Evolutionary conservation across 2,113 vertebrate genomes (phyloP).

Genomic region (Atractosteus spatula): DNA sequence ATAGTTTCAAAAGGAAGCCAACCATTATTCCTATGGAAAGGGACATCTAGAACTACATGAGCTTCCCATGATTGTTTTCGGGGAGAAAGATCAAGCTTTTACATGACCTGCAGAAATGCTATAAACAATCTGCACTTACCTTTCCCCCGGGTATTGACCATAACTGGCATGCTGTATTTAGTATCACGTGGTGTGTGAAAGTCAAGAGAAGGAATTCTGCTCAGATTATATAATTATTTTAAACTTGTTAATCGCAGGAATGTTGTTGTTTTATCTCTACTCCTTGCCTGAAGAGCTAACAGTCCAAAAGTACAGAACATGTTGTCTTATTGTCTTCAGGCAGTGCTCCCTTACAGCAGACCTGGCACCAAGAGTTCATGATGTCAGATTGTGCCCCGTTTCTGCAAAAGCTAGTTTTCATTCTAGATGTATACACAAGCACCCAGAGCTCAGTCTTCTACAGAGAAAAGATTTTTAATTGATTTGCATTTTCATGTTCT

Average conservation of each 20-base stretch:
- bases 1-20: slow-evolving; percentile 8
- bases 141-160: slow-evolving; percentile 11
- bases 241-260: no score
- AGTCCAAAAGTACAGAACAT: not conserved
- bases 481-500: not conserved
- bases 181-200: no score
- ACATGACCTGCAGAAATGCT: not conserved
- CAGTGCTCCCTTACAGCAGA: no score
- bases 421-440: not conserved
- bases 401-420: slow-evolving; percentile 23
- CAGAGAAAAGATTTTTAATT: not conserved
- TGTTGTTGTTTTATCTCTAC: not conserved
- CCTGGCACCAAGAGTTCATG: not conserved
- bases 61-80: slow-evolving; percentile 46
- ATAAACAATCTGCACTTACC: not conserved
- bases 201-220: no score
- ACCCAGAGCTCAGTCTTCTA: not conserved
- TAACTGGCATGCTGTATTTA: slow-evolving; percentile 7
- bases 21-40: not conserved
- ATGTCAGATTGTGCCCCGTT: slow-evolving; percentile 1
- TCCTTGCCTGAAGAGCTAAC: not conserved
- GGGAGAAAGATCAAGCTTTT: slow-evolving; percentile 10
- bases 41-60: slow-evolving; percentile 9
- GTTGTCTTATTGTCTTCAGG: no score
- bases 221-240: no score